Base-by-base conservation (phyloP, 2,797 vertebrate genomes). In the Chanos chanos region DNA sequence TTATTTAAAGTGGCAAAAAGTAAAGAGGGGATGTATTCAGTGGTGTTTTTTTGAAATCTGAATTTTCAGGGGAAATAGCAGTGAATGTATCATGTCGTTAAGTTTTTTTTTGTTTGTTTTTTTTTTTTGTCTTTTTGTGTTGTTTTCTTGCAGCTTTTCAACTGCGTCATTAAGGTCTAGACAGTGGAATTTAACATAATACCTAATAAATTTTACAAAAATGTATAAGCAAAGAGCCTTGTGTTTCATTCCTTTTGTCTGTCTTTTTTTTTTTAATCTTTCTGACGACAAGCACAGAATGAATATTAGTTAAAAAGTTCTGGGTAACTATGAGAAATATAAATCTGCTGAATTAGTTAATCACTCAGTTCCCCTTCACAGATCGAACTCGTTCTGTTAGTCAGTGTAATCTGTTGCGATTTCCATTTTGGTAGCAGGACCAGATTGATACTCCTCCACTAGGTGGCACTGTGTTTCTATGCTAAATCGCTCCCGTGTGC, bases 381-480 rank as follows among this genome's bases (percentile, higher is more conserved):
- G n/a, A n/a, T n/a, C n/a, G n/a, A n/a, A n/a, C n/a, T n/a, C n/a
- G n/a, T n/a, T n/a, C n/a, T n/a, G n/a, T n/a, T n/a, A n/a, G n/a
- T n/a, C n/a, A 3, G 8, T 44, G 22, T 25, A 4, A 24, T 16
- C 16, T 5, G 60, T 51, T 76, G 74, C 52, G 48, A 50, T 52
- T 64, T 68, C 68, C 75, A 83, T 84, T 10, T 19, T n/a, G 31
- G n/a, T 21, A 33, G 18, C 33, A 33, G 22, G 22, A 30, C 36
- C 28, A 9, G 51, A 44, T 24, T 3, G 25, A 7, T 41, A 4
- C 5, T 12, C 9, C 9, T n/a, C 40, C 87, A 48, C 75, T 83
- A 90, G 89, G 83, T 85, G 88, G 83, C 83, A 86, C 56, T 88
- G 87, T 86, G 83, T 77, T 76, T 70, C 85, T 86, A 79, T 72